Evolutionary conservation across 1,140 invertebrate species (phyloP), one percentile per base, ranked within the genome.

Genomic region (Drosophila rhopaloa): DNA sequence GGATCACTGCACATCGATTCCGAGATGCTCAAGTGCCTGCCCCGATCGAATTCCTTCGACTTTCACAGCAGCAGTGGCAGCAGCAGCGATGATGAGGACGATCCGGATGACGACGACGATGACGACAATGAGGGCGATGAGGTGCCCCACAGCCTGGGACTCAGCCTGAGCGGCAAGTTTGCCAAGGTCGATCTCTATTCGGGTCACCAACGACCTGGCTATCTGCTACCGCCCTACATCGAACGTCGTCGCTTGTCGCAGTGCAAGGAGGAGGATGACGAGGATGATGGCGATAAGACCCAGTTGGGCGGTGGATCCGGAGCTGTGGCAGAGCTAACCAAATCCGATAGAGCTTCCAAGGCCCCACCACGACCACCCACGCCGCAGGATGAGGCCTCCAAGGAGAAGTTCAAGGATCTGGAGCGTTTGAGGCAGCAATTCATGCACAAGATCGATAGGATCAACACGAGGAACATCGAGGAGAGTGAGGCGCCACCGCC

Each of bases 231-330:
- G 86, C 89, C 95, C 62, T 94, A 94, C 92, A 61, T 94, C 85
- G 95, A 95, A 92, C 92, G 94, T 0, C 93, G 96, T n/a, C 94
- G 96, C 3, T 91, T 97, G 53, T 97, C 96, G 6, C 96, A 97
- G 91, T 97, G 96, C 85, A 94, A 95, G 35, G 96, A 97, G 80
- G 96, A 96, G 92, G 96, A 96, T 79, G 96, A 97, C 90, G 95
- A 96, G 48, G 95, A 94, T 53, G 71, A 67, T 13, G 59, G 67
- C 2, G 80, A 90, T 2, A 91, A 81, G 47, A 81, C 78, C 7
- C 77, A 74, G 14, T 55, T 59, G 14, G 48, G 50, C 10, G 61
- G 38, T 0, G 40, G 29, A 27, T 13, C 7, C 3, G 24, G 24
- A 24, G 9, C 32, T 0, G 32, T 37, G 1, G 41, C 51, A 0